Evolutionary conservation across 2,113 vertebrate species (phyloP).

Genomic region (Anolis sagrei): DNA sequence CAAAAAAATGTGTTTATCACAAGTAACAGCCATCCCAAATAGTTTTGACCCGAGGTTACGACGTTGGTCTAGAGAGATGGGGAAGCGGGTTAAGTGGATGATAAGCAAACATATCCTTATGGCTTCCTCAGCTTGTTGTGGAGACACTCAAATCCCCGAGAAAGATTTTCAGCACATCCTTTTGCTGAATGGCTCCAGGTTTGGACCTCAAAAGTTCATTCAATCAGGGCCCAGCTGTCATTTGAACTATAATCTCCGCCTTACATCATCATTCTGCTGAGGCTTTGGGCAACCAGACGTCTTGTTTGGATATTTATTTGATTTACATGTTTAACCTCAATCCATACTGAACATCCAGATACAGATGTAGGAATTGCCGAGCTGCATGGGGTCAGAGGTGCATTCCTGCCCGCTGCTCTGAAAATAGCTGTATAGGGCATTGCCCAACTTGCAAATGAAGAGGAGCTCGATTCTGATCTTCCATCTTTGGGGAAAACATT

Average conservation of each 20-base stretch:
- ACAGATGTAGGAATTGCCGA: not conserved
- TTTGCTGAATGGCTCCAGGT: constrained; percentile 28
- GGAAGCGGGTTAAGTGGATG: constrained; percentile 67
- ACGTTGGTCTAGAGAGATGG: constrained; percentile 72
- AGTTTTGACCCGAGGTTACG: constrained; percentile 82
- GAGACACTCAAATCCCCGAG: constrained; percentile 72
- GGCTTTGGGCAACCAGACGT: constrained; percentile 16
- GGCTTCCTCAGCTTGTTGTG: constrained; percentile 56
- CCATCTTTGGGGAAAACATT: not conserved
- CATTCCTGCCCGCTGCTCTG: not conserved
- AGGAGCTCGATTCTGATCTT: not conserved
- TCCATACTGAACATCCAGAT: not conserved
- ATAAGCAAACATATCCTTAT: constrained; percentile 81
- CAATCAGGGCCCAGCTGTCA: constrained; percentile 68
- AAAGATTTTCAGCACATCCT: constrained; percentile 76
- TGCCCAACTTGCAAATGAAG: not conserved
- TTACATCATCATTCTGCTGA: constrained; percentile 51
- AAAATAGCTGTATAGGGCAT: not conserved
- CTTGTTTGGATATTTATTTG: not conserved
- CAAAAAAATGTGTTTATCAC: constrained; percentile 78
- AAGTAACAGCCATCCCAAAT: constrained; percentile 76
- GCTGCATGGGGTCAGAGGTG: not conserved
- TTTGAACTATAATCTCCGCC: constrained; percentile 56
- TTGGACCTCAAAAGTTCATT: constrained; percentile 57
- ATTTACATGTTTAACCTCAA: constrained; percentile 20